Evolutionary conservation across 2,113 vertebrate genomes (phyloP).

Genomic region (Cygnus buccinator): DNA sequence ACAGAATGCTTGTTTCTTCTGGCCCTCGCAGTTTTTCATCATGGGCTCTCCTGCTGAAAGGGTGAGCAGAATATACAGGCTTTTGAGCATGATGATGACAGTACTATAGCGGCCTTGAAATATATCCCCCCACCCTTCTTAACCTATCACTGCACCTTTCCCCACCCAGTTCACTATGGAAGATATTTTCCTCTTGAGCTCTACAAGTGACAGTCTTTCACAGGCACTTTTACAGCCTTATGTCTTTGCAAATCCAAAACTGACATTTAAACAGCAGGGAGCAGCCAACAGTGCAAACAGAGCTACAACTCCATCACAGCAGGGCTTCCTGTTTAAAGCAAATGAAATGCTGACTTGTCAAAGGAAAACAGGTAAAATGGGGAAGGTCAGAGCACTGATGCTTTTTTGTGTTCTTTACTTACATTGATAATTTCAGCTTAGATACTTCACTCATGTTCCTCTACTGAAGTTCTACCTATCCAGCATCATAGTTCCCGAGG

Average conservation of each 20-base stretch:
- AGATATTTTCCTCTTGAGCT: neutral
- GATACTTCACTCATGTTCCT: neutral
- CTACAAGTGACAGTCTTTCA: neutral
- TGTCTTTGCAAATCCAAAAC: neutral
- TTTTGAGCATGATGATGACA: neutral
- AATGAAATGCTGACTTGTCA: neutral
- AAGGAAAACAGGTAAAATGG: conserved; percentile 1
- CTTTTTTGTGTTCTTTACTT: neutral
- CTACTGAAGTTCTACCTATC: neutral
- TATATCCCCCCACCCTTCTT: neutral
- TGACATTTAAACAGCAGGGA: conserved; percentile 36
- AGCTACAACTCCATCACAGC: neutral
- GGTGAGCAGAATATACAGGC: neutral
- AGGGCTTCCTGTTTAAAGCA: neutral
- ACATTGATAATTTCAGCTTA: neutral
- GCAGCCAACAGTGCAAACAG: neutral
- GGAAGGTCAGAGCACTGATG: neutral
- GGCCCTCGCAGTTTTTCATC: neutral
- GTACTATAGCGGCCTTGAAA: neutral
- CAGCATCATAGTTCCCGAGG: neutral
- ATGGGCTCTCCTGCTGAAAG: neutral
- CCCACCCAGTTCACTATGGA: neutral
- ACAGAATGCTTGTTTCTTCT: neutral
- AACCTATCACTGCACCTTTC: neutral
- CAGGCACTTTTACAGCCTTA: neutral